Percentiles rank a stretch among this genome's conserved stretches.
Conservation (phyloP, 2,888 invertebrate species). For the Archips xylosteana region DNA sequence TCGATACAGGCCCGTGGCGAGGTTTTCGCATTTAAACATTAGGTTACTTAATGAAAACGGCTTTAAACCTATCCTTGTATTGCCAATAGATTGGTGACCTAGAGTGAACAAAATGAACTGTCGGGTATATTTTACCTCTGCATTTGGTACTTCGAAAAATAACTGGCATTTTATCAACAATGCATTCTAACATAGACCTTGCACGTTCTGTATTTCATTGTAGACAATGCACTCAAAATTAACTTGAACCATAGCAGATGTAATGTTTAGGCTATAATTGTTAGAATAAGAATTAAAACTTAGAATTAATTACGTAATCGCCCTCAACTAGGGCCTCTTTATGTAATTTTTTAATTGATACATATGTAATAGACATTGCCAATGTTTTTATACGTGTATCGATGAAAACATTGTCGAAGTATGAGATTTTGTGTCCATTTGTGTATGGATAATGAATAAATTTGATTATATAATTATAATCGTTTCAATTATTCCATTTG, state of each 20-base stretch:
- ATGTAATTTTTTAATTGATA: constrained; percentile 78
- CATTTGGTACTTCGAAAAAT: constrained; percentile 33
- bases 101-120: constrained; percentile 32
- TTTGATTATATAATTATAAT: constrained; percentile 62
- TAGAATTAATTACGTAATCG: constrained; percentile 70
- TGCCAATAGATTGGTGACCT: constrained; percentile 8
- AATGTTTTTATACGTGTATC: constrained; percentile 72
- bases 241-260: constrained; percentile 59
- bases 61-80: constrained; percentile 30
- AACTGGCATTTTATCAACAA: constrained; percentile 23
- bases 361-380: constrained; percentile 65
- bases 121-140: constrained; percentile 35
- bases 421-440: constrained; percentile 75
- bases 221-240: constrained; percentile 57
- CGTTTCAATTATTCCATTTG: constrained; percentile 30
- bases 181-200: constrained; percentile 49
- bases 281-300: constrained; percentile 62
- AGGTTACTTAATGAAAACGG: constrained; percentile 34
- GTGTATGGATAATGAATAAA: constrained; percentile 79
- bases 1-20: background rate
- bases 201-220: constrained; percentile 55
- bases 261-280: constrained; percentile 69
- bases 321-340: constrained; percentile 69
- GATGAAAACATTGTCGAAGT: constrained; percentile 76
- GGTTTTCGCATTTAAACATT: constrained; percentile 39